A percentile compares a stretch with the other conserved stretches of the same genome.
These are phyloP conservation scores for Tenebrio molitor DNA, from an alignment of 1,140 invertebrate species.

Conservation along the genomic window DNA sequence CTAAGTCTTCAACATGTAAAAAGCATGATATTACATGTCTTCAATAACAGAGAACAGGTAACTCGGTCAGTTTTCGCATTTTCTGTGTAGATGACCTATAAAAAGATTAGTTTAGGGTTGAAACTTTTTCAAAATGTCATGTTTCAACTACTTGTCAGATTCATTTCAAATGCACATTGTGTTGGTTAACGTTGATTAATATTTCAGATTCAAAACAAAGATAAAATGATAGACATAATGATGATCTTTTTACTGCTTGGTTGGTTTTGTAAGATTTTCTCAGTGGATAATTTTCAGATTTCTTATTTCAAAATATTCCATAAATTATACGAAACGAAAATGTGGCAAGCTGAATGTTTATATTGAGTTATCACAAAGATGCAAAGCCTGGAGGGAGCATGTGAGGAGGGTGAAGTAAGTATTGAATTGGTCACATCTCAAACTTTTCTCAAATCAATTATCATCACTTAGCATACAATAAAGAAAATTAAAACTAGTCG, in stretches of 20 bases:
- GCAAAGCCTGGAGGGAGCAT: constrained; percentile 75
- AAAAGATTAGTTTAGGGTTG: constrained; percentile 54
- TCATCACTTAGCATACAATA: constrained; percentile 60
- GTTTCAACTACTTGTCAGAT: constrained; percentile 56
- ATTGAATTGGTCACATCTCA: no score
- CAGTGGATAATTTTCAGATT: background rate
- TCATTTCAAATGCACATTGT: constrained; percentile 33
- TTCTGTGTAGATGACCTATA: constrained; percentile 54
- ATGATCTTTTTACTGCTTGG: background rate
- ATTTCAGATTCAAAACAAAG: background rate
- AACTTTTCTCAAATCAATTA: no score
- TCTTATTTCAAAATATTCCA: background rate
- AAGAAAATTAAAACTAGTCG: constrained; percentile 64
- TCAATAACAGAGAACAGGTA: constrained; percentile 24
- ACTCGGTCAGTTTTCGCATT: constrained; percentile 10
- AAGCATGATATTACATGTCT: constrained; percentile 36
- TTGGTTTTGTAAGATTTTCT: background rate
- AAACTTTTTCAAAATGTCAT: constrained; percentile 56
- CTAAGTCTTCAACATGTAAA: constrained; percentile 50
- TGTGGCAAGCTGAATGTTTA: constrained; percentile 66
- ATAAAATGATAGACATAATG: background rate
- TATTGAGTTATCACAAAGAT: constrained; percentile 68
- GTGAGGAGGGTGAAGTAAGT: constrained; percentile 75
- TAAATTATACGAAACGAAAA: constrained; percentile 52
- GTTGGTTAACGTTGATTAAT: background rate